Conservation (phyloP, 2,113 vertebrate species). For the Tenrec ecaudatus region DNA sequence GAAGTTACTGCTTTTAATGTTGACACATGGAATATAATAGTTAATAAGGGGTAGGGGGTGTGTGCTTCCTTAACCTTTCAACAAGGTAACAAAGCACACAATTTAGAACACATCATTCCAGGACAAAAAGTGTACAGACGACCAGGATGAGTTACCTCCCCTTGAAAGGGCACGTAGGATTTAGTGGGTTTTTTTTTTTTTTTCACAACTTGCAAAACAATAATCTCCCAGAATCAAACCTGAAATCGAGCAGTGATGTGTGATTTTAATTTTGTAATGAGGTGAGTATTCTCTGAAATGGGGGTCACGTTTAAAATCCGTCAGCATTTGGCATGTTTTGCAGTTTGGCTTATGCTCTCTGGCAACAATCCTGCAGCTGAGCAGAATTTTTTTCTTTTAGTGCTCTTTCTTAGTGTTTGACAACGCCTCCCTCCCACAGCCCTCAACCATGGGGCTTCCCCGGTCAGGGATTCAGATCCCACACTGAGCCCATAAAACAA, state of each 20-base stretch:
- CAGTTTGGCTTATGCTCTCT: conserved; percentile 46
- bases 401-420: conserved; percentile 50
- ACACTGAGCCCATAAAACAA: conserved; percentile 80
- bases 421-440: conserved; percentile 56
- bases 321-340: conserved; percentile 63
- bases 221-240: conserved; percentile 21
- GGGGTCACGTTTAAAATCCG: conserved; percentile 63
- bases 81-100: background rate
- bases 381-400: background rate
- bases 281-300: conserved; percentile 38
- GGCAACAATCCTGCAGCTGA: conserved; percentile 47
- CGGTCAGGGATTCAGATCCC: conserved; percentile 62
- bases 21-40: background rate
- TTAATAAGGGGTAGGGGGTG: background rate
- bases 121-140: conserved; percentile 48
- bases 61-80: background rate
- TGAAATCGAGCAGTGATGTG: conserved; percentile 25
- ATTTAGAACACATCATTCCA: background rate
- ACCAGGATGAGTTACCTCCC: conserved; percentile 26
- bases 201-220: background rate
- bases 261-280: conserved; percentile 59
- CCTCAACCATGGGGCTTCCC: conserved; percentile 74
- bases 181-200: conserved; percentile 31
- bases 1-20: background rate
- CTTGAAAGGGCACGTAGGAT: background rate